These are phyloP conservation scores for Mechanitis messenoides DNA, from an alignment of 2,888 invertebrate species.

Conservation along the genomic window DNA sequence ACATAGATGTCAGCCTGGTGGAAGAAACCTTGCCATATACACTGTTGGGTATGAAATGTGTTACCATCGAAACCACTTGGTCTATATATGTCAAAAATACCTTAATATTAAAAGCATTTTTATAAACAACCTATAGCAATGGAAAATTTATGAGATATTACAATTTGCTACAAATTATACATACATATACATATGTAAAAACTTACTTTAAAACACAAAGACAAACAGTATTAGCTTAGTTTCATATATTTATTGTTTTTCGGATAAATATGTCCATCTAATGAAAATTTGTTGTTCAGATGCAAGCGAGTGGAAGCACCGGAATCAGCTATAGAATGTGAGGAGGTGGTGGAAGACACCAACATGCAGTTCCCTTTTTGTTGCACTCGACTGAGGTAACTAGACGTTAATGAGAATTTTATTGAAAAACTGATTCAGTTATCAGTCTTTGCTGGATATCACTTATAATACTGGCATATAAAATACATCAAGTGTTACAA, in stretches of 20 bases:
- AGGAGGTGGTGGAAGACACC: slow-evolving; percentile 69
- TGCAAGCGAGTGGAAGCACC: slow-evolving; percentile 69
- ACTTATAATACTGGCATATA: too few relatives aligned
- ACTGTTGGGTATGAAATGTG: slow-evolving; percentile 56
- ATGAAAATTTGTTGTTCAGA: slow-evolving; percentile 33
- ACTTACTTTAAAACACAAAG: too few relatives aligned
- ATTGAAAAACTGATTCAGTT: too few relatives aligned
- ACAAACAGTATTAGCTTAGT: background rate
- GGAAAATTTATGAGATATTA: too few relatives aligned
- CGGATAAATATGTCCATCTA: background rate
- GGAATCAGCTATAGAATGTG: slow-evolving; percentile 68
- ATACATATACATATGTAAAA: too few relatives aligned
- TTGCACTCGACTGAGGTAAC: slow-evolving; percentile 61
- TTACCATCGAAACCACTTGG: background rate
- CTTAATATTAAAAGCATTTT: too few relatives aligned
- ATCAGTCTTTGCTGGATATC: too few relatives aligned
- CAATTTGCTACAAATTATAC: too few relatives aligned
- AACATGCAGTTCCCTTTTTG: slow-evolving; percentile 72
- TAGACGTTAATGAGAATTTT: background rate
- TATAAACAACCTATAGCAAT: too few relatives aligned
- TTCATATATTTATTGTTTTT: background rate
- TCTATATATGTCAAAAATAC: too few relatives aligned
- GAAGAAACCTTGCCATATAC: slow-evolving; percentile 64
- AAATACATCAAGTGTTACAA: too few relatives aligned
- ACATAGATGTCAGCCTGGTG: slow-evolving; percentile 67